Conservation (phyloP, 2,888 invertebrate species). For the Ptychoptera albimana region DNA sequence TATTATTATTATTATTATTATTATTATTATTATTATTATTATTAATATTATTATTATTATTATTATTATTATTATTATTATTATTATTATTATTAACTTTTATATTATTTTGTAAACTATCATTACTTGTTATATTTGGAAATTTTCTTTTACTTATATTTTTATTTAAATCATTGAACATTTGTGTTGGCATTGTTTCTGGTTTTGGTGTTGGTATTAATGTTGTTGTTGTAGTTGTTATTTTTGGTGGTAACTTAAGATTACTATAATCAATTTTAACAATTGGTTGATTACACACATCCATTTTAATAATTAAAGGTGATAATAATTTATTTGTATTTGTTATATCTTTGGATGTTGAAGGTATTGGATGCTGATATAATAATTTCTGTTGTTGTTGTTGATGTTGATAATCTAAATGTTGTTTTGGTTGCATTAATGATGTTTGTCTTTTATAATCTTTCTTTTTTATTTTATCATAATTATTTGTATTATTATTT, state of each 20-base stretch:
- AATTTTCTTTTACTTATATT: too few relatives aligned
- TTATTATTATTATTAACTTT: not conserved
- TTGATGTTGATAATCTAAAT: not conserved
- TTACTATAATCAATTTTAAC: conserved; percentile 31
- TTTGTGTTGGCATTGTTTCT: conserved; percentile 7
- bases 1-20: not conserved
- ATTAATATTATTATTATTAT: not conserved
- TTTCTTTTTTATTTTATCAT: too few relatives aligned
- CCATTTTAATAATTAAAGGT: conserved; percentile 2
- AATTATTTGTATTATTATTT: too few relatives aligned
- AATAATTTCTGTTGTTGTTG: not conserved
- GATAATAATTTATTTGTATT: not conserved
- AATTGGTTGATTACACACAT: conserved; percentile 23
- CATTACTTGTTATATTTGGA: too few relatives aligned
- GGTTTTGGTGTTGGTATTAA: conserved; percentile 9
- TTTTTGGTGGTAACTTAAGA: conserved; percentile 7
- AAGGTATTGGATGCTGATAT: not conserved
- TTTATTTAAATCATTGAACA: conserved; percentile 8
- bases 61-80: not conserved
- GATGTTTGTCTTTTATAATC: too few relatives aligned
- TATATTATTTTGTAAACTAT: too few relatives aligned
- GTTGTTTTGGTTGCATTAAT: too few relatives aligned
- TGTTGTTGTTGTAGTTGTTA: conserved; percentile 2
- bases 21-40: conserved; percentile 1
- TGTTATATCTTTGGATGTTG: not conserved